Evolutionary conservation across 2,797 vertebrate species (phyloP).

Genomic region (Glossophaga mutica): DNA sequence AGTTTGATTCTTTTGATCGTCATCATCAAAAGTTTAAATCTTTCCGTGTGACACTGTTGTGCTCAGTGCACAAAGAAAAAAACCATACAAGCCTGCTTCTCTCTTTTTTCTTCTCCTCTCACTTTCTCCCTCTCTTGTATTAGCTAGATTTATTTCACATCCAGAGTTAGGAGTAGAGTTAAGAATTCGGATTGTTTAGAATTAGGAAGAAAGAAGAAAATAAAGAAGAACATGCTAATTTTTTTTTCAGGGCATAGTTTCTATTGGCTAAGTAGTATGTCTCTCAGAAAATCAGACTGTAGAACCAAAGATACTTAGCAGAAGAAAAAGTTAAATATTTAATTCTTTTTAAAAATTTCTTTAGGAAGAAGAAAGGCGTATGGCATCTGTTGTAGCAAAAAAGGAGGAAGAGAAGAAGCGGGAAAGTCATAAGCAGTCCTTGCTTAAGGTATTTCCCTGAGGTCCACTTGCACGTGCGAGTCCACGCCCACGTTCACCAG

Average conservation of each 20-base stretch:
- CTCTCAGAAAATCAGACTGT: not conserved
- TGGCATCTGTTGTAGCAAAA: slow-evolving; percentile 92
- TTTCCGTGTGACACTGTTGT: not conserved
- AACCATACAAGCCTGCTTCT: not conserved
- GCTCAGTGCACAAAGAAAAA: not conserved
- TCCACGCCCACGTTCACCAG: not conserved
- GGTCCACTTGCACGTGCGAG: not conserved
- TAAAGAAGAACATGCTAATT: not conserved
- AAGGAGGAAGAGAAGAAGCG: slow-evolving; percentile 98
- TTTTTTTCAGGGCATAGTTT: not conserved
- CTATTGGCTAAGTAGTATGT: not conserved
- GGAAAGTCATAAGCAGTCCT: slow-evolving; percentile 94
- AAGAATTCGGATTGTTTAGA: not conserved
- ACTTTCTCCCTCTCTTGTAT: not conserved
- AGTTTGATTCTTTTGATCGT: not conserved
- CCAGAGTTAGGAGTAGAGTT: not conserved
- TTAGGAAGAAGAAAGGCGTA: slow-evolving; percentile 98
- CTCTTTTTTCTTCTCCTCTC: not conserved
- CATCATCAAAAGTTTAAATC: not conserved
- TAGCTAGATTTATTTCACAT: not conserved
- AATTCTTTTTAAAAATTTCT: not conserved
- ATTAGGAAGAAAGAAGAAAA: not conserved
- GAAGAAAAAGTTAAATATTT: slow-evolving; percentile 3
- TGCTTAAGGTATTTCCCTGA: slow-evolving; percentile 89
- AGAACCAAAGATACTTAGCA: not conserved